Percentiles rank a stretch among this genome's conserved stretches.
phyloP scores from a whole-genome alignment of 2,113 vertebrate species.

The Semicossyphus pulcher region DNA sequence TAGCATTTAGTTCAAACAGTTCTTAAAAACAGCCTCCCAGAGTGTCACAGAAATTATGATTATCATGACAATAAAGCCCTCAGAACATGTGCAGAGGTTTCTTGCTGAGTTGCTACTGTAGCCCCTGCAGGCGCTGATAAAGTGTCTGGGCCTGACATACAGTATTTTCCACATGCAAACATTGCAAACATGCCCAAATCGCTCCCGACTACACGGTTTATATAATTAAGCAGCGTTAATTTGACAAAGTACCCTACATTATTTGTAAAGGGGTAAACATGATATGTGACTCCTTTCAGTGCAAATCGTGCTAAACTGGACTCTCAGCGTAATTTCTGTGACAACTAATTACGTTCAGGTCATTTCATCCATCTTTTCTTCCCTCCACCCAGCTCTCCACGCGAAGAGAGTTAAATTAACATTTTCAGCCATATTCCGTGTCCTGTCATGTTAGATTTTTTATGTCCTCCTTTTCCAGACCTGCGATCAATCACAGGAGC shows the following conservation, averaged over 20 bases:
- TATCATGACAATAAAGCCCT: not conserved
- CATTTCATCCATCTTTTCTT: constrained; percentile 35
- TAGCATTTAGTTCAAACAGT: not conserved
- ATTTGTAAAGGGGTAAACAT: constrained; percentile 26
- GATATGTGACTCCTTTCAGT: constrained; percentile 14
- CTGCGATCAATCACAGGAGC: constrained; percentile 38
- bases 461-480: constrained; percentile 31
- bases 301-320: constrained; percentile 15
- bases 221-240: constrained; percentile 6
- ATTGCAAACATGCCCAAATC: constrained; percentile 1
- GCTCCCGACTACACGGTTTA: not conserved
- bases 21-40: not conserved
- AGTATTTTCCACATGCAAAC: not conserved
- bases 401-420: constrained; percentile 26
- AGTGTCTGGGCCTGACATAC: not conserved
- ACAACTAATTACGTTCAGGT: constrained; percentile 28
- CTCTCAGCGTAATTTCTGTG: constrained; percentile 18
- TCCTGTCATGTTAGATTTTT: constrained; percentile 50
- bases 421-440: constrained; percentile 27
- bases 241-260: constrained; percentile 18
- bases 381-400: constrained; percentile 7
- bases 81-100: not conserved
- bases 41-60: not conserved
- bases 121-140: constrained; percentile 1
- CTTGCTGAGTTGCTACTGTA: not conserved